Percentiles rank a stretch among this genome's conserved stretches.
Evolutionary conservation across 2,113 vertebrate genomes (phyloP).

Genomic region (Perca flavescens): DNA sequence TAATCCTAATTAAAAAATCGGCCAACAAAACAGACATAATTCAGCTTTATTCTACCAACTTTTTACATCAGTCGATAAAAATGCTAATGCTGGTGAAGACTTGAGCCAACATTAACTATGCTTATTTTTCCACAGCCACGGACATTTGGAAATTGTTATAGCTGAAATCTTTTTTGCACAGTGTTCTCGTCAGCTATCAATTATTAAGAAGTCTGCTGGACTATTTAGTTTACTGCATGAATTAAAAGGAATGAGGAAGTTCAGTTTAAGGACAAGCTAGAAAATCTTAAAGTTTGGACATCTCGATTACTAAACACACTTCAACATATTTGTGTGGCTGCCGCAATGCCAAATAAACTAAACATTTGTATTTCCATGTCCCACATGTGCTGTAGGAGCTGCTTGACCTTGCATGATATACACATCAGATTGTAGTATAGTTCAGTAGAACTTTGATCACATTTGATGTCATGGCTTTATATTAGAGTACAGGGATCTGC

Average conservation of each 20-base stretch:
- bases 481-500: constrained; percentile 44
- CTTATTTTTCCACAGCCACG: constrained; percentile 57
- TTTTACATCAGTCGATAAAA: constrained; percentile 40
- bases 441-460: constrained; percentile 33
- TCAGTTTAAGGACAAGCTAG: constrained; percentile 34
- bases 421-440: constrained; percentile 10
- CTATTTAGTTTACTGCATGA: constrained; percentile 15
- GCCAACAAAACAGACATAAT: constrained; percentile 28
- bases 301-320: constrained; percentile 34
- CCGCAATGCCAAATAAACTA: not conserved
- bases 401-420: constrained; percentile 11
- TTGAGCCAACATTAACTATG: constrained; percentile 53
- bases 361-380: not conserved
- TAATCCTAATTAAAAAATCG: constrained; percentile 54
- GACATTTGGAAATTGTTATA: constrained; percentile 42
- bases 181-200: constrained; percentile 27
- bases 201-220: constrained; percentile 27
- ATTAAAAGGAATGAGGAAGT: constrained; percentile 16
- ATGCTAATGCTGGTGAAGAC: constrained; percentile 35
- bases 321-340: constrained; percentile 8
- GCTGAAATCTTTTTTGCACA: not conserved
- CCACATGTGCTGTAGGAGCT: not conserved
- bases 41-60: constrained; percentile 52
- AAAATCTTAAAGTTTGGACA: constrained; percentile 31
- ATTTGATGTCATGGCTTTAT: constrained; percentile 43